Base-by-base conservation (phyloP, 2,888 invertebrate genomes). In the Thysanoteuthis rhombus region DNA sequence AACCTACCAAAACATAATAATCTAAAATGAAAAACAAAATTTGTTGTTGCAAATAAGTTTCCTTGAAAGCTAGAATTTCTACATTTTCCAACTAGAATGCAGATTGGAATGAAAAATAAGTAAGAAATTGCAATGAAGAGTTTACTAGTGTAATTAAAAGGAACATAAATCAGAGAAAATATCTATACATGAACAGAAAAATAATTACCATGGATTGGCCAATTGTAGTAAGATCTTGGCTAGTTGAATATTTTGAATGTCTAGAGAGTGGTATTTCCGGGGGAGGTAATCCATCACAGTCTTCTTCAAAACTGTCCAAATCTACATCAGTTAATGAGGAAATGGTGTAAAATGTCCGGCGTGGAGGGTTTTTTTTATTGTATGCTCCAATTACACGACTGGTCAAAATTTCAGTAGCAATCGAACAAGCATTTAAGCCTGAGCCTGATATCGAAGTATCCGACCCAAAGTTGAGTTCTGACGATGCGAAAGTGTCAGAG, bases 331-430 rank as follows among this genome's bases (percentile, higher is more conserved):
- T 36, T n/a, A 58, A 36, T n/a, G 93, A 93, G 25, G 93, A 93
- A 36, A 93, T 58, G 22, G 93, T 36, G 47, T 93, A 93, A 93
- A 52, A 93, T 58, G 58, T 93, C 47, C 93, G 47, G 42, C 93
- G 93, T 36, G 93, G 47, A n/a, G 93, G 93, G 22, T n/a, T 93
- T 58, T 93, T 93, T 47, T 93, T 93, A 93, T 28, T 58, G 10
- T 39, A 32, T 22, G 93, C 36, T 22, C 36, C n/a, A 52, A 93
- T 58, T 19, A 93, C 93, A 32, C 93, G 93, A 36, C 58, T 47
- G 22, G 93, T 52, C 58, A 93, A 36, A 36, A 93, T 93, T 47
- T 93, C 52, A 32, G 93, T 58, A 36, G 93, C 93, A 58, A 93
- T 58, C 39, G 93, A 93, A 22, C 58, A 93, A 36, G 93, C 93